These are phyloP conservation scores for Vimba vimba DNA, from an alignment of 2,113 vertebrate species.

Conservation along the genomic window DNA sequence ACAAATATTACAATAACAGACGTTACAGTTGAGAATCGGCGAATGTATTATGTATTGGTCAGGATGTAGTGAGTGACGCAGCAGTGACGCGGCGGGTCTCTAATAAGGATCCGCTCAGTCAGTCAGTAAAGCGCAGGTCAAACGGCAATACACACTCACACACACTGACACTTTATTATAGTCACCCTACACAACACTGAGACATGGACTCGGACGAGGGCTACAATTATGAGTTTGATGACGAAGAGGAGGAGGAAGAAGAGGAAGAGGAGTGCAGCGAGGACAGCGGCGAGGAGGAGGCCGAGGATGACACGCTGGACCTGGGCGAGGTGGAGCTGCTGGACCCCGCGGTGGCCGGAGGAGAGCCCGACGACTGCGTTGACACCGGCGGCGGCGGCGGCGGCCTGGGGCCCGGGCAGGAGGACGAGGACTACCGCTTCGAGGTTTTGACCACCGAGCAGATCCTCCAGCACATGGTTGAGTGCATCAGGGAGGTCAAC, in stretches of 20 bases:
- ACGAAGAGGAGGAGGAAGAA: slow-evolving; percentile 88
- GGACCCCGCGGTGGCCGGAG: slow-evolving; percentile 89
- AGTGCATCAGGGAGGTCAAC: slow-evolving; percentile 98
- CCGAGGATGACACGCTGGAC: slow-evolving; percentile 92
- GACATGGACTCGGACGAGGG: slow-evolving; percentile 98
- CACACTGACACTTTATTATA: neutral
- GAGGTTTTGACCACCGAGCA: slow-evolving; percentile 97
- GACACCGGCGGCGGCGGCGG: slow-evolving; percentile 81
- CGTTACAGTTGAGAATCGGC: neutral
- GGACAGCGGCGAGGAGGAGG: slow-evolving; percentile 92
- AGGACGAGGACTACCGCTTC: slow-evolving; percentile 97
- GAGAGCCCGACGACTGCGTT: slow-evolving; percentile 86
- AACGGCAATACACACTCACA: neutral
- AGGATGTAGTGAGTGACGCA: neutral
- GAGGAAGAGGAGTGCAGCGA: slow-evolving; percentile 95
- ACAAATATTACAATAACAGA: no score
- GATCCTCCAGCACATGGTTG: slow-evolving; percentile 99
- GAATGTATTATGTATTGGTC: neutral
- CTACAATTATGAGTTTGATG: slow-evolving; percentile 97
- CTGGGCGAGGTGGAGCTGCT: slow-evolving; percentile 95
- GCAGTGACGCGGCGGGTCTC: neutral
- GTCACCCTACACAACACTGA: slow-evolving; percentile 24
- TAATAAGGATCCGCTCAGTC: slow-evolving; percentile 3
- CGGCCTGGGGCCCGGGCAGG: slow-evolving; percentile 85
- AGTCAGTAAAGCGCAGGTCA: slow-evolving; percentile 20